phyloP scores from a whole-genome alignment of 2,797 vertebrate species.

The Myotis findleyi region DNA sequence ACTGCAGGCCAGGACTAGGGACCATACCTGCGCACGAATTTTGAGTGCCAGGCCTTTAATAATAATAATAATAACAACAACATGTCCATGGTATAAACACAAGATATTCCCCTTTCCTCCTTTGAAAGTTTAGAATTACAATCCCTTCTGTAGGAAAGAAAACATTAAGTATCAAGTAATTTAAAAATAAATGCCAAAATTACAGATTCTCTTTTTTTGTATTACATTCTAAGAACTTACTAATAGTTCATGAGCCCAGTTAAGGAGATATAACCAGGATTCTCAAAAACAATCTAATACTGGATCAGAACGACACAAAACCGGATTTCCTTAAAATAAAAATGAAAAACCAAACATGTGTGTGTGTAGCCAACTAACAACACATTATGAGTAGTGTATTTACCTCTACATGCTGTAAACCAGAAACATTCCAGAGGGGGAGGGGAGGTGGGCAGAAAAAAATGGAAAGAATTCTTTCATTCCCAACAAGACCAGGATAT shows the following conservation, averaged over 20 bases:
- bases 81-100: neutral
- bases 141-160: slow-evolving; percentile 57
- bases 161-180: slow-evolving; percentile 55
- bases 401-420: slow-evolving; percentile 47
- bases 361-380: neutral
- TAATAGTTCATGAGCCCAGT: neutral
- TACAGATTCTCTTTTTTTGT: neutral
- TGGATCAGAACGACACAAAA: slow-evolving; percentile 32
- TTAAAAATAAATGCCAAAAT: slow-evolving; percentile 38
- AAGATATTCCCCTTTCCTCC: slow-evolving; percentile 32
- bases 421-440: neutral
- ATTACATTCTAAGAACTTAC: slow-evolving; percentile 36
- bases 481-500: slow-evolving; percentile 34
- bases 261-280: neutral
- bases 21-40: too few relatives aligned
- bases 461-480: slow-evolving; percentile 52
- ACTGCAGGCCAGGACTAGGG: too few relatives aligned
- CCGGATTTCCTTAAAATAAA: neutral
- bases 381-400: neutral
- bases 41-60: too few relatives aligned
- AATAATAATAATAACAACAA: neutral
- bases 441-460: neutral
- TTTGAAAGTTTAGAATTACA: slow-evolving; percentile 59
- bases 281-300: slow-evolving; percentile 49
- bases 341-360: too few relatives aligned